These are phyloP conservation scores for Sebastes goodei DNA, from an alignment of 2,797 vertebrate genomes.

Conservation along the genomic window DNA sequence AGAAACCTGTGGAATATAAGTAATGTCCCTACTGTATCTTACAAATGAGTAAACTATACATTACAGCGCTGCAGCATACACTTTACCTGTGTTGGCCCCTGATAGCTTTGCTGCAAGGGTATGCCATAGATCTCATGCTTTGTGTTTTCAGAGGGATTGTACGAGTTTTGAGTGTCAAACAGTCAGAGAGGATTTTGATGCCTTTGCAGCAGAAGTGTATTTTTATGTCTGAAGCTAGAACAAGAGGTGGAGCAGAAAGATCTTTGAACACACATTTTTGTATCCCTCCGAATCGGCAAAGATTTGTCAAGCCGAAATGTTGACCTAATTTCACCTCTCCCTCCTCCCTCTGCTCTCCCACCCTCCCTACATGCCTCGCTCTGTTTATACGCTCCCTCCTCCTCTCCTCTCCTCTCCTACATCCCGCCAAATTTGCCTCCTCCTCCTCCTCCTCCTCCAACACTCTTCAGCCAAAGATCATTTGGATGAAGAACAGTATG, in stretches of 20 bases:
- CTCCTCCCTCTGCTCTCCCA: conserved; percentile 7
- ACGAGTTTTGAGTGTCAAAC: conserved; percentile 42
- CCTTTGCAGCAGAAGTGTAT: conserved; percentile 44
- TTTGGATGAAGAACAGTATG: conserved; percentile 94
- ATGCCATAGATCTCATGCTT: conserved; percentile 16
- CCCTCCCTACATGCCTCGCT: conserved; percentile 6
- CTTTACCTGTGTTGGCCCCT: neutral
- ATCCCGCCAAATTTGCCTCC: neutral
- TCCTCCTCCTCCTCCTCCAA: conserved; percentile 1
- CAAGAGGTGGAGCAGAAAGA: conserved; percentile 58
- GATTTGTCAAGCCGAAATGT: conserved; percentile 66
- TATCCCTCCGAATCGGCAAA: conserved; percentile 42
- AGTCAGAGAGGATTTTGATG: conserved; percentile 50
- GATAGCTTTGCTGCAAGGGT: conserved; percentile 13
- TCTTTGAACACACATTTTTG: conserved; percentile 41
- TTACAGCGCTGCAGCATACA: neutral
- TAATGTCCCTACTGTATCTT: neutral
- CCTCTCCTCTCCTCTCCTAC: neutral
- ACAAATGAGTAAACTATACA: neutral
- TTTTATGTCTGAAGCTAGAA: conserved; percentile 59
- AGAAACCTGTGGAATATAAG: neutral
- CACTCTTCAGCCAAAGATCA: conserved; percentile 86
- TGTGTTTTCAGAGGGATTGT: conserved; percentile 20
- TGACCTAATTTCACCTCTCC: conserved; percentile 67
- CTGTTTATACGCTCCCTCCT: conserved; percentile 5